These are phyloP conservation scores for Lichenostomus cassidix DNA, from an alignment of 2,113 vertebrate species.

Conservation along the genomic window DNA sequence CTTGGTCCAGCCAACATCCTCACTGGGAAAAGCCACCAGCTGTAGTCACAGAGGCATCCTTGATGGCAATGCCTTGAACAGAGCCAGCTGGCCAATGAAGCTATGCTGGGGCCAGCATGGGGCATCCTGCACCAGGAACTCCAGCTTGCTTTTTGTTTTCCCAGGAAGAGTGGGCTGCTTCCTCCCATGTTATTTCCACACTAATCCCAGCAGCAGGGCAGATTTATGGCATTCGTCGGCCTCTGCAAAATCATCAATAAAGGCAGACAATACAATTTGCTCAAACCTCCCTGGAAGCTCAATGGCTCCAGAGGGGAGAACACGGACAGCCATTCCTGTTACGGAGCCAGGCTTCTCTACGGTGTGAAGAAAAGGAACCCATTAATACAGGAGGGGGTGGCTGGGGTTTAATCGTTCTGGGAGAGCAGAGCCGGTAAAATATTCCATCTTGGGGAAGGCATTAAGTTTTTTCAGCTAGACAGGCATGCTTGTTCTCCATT, in stretches of 20 bases:
- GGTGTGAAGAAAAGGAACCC: background rate
- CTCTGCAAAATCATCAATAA: constrained; percentile 34
- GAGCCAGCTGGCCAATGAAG: fast-evolving
- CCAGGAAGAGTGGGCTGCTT: background rate
- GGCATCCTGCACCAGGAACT: fast-evolving
- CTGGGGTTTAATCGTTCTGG: background rate
- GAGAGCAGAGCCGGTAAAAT: background rate
- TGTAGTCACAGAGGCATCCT: fast-evolving
- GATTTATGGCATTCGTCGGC: background rate
- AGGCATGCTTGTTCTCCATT: background rate
- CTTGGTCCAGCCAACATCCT: background rate
- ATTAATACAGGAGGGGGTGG: background rate
- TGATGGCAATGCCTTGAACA: background rate
- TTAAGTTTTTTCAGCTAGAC: background rate
- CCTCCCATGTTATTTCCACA: background rate
- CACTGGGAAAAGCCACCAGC: fast-evolving
- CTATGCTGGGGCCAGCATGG: background rate
- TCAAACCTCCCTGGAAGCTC: constrained; percentile 13
- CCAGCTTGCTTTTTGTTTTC: background rate
- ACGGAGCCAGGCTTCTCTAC: background rate
- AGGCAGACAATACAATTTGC: background rate
- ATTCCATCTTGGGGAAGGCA: background rate
- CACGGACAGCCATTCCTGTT: background rate
- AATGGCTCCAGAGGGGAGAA: background rate
- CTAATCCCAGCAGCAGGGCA: background rate